These are phyloP conservation scores for Spermophilus dauricus DNA, from an alignment of 2,113 vertebrate genomes.

Conservation along the genomic window DNA sequence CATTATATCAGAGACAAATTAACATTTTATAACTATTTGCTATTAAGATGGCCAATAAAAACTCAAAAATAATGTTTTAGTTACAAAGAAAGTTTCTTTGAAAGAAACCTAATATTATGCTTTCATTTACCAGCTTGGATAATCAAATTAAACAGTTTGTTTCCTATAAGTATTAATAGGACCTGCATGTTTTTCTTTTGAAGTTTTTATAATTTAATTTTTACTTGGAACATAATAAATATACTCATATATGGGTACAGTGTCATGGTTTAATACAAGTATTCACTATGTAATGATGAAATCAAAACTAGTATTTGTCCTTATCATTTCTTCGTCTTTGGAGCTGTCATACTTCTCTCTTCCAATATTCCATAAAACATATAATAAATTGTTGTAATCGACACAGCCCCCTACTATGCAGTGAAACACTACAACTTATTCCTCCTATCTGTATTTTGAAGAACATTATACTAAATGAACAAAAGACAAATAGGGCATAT, in stretches of 20 bases:
- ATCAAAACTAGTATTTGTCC: neutral
- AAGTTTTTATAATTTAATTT: neutral
- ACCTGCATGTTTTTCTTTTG: neutral
- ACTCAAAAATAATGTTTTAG: constrained; percentile 21
- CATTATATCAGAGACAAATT: neutral
- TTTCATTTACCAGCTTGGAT: neutral
- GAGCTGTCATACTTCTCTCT: too few species aligned
- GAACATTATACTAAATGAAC: neutral
- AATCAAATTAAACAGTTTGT: neutral
- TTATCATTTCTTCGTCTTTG: neutral
- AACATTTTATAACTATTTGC: neutral
- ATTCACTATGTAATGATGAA: neutral
- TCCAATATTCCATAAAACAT: neutral
- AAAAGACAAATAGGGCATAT: neutral
- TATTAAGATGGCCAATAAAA: neutral
- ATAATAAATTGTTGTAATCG: neutral
- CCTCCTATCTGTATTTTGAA: neutral
- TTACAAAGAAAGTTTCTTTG: neutral
- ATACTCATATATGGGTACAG: neutral
- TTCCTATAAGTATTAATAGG: neutral
- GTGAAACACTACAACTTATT: neutral
- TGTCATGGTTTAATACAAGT: neutral
- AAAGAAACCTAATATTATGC: neutral
- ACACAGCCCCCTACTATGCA: neutral
- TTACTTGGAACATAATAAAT: neutral